phyloP scores from a whole-genome alignment of 2,113 vertebrate species.

The Phylloscopus whistleri region DNA sequence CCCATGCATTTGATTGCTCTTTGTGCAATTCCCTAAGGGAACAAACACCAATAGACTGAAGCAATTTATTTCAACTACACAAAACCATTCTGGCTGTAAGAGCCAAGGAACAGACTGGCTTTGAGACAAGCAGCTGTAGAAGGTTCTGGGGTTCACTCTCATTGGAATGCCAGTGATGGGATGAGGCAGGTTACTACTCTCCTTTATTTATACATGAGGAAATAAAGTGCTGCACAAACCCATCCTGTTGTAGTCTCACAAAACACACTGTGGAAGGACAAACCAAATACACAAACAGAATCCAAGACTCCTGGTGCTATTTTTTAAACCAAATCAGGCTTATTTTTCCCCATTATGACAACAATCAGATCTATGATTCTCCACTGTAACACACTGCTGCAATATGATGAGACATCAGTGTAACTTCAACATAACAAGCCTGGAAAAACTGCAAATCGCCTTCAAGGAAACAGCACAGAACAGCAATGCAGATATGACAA shows the following conservation, averaged over 20 bases:
- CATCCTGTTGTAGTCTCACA: neutral
- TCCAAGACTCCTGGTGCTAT: neutral
- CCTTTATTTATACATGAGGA: neutral
- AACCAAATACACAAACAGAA: neutral
- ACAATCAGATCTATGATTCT: neutral
- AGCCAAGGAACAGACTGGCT: neutral
- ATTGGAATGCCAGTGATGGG: neutral
- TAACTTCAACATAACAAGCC: neutral
- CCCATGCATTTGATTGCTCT: neutral
- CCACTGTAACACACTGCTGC: neutral
- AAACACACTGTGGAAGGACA: neutral
- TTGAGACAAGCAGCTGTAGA: neutral
- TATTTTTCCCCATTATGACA: neutral
- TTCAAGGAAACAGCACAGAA: neutral
- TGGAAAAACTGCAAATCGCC: neutral
- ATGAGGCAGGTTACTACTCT: neutral
- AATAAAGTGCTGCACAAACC: neutral
- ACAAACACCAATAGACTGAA: neutral
- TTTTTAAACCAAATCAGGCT: neutral
- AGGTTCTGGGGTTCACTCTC: neutral
- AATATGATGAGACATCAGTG: neutral
- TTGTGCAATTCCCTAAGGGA: neutral
- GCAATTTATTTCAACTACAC: neutral
- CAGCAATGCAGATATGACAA: neutral
- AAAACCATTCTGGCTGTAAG: neutral